Base-by-base conservation (phyloP, 2,113 vertebrate species). In the Pyxicephalus adspersus region DNA sequence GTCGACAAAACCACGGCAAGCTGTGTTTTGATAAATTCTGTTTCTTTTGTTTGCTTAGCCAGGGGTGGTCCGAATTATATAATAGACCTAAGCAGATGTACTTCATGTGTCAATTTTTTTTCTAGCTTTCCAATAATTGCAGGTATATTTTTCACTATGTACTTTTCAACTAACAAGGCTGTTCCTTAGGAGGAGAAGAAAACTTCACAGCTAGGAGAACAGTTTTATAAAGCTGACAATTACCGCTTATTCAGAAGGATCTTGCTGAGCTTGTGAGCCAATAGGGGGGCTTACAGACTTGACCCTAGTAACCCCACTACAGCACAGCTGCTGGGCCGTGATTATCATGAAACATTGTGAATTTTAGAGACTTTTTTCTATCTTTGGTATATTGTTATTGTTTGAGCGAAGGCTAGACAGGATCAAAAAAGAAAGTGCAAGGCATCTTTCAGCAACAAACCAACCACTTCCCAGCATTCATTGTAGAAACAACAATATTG, bases 41-140 rank as follows among this genome's bases (percentile, higher is more conserved):
- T 25, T 57, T 9, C 52, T 28, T 31, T 52, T 38, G 28, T 61
- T 75, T 38, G 57, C 5, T 38, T n/a, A 38, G 57, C 54, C 54
- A 58, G 71, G 28, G 45, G 57, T 45, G 31, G 38, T 60, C 55
- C 17, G 4, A 19, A 61, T 75, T 23, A 45, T 29, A 61, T 75
- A 75, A 75, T 61, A 25, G 25, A 34, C 57, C 31, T 18, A 5
- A 17, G 31, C 28, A 23, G 26, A 22, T 26, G 25, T 34, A 74
- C 29, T 29, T 23, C 51, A 70, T 13, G 23, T 16, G 17, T 51
- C 8, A 6, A 2, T 22, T 38, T 58, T 22, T 60, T 74, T 60
- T 58, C 20, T 74, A 58, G 68, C n/a, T 22, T 74, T 74, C 18
- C 15, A 58, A 74, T 74, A 34, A 58, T 58, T 58, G 4, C 26